Percentiles rank a stretch among this genome's conserved stretches.
Evolutionary conservation across 2,797 vertebrate genomes (phyloP).

Genomic region (Sebastes trivittatus): DNA sequence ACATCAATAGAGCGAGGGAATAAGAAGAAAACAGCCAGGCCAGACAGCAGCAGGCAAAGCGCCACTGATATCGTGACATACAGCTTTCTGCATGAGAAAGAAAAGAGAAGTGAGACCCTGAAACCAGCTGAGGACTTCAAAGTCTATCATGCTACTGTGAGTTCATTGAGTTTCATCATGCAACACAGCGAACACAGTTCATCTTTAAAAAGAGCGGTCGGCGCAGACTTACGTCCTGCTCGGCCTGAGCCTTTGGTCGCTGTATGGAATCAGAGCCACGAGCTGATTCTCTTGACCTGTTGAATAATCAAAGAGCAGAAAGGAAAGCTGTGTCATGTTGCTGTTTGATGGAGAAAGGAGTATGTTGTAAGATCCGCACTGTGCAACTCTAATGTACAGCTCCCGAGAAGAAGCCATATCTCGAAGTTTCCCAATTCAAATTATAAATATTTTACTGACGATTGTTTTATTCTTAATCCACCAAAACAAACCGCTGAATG

Average conservation of each 20-base stretch:
- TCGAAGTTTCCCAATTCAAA: background rate
- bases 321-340: background rate
- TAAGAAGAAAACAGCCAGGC: slow-evolving; percentile 96
- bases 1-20: slow-evolving; percentile 97
- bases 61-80: slow-evolving; percentile 93
- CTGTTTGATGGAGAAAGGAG: background rate
- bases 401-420: background rate
- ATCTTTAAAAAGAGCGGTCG: background rate
- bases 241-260: slow-evolving; percentile 94
- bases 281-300: slow-evolving; percentile 98
- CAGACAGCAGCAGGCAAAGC: slow-evolving; percentile 92
- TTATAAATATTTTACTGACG: too few relatives aligned
- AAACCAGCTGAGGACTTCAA: slow-evolving; percentile 24
- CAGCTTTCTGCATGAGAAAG: slow-evolving; percentile 86
- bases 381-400: background rate
- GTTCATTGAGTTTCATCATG: background rate
- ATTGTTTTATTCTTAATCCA: background rate
- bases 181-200: background rate
- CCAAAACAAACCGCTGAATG: background rate
- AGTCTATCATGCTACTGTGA: background rate
- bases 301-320: background rate
- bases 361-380: background rate
- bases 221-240: slow-evolving; percentile 94
- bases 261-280: slow-evolving; percentile 97
- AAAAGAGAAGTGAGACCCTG: slow-evolving; percentile 43